phyloP scores from a whole-genome alignment of 1,140 invertebrate genomes.

The Diabrotica undecimpunctata region DNA sequence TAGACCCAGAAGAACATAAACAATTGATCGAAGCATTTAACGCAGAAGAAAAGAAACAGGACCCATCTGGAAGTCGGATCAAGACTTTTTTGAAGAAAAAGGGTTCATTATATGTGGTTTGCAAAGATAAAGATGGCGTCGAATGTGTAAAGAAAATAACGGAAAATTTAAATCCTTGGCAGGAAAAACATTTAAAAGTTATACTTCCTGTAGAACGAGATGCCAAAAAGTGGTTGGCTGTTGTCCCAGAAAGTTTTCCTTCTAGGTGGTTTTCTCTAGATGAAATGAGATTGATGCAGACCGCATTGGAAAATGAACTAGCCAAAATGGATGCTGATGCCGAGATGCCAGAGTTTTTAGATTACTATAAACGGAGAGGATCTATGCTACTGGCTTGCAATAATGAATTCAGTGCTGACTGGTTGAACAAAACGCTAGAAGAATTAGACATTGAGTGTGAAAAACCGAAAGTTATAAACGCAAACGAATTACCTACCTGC shows the following conservation, averaged over 20 bases:
- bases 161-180: slow-evolving; percentile 5
- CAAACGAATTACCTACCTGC: not conserved
- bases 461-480: not conserved
- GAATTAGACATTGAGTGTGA: not conserved
- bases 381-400: slow-evolving; percentile 9
- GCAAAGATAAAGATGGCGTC: slow-evolving; percentile 9
- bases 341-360: slow-evolving; percentile 5
- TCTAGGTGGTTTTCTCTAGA: not conserved
- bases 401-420: slow-evolving; percentile 11
- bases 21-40: not conserved
- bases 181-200: slow-evolving; percentile 4
- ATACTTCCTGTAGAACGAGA: slow-evolving; percentile 1
- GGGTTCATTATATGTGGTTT: slow-evolving; percentile 6
- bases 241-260: slow-evolving; percentile 3
- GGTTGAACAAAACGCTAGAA: slow-evolving; percentile 5
- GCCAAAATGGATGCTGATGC: not conserved
- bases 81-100: not conserved
- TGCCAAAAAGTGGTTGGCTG: not conserved
- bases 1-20: not conserved
- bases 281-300: slow-evolving; percentile 2
- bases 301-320: not conserved
- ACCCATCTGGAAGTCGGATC: not conserved
- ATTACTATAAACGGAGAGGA: slow-evolving; percentile 6
- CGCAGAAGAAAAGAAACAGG: not conserved
- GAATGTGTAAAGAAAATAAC: slow-evolving; percentile 10